Percentiles rank a stretch among this genome's conserved stretches.
These are phyloP conservation scores for Diadromus collaris DNA, from an alignment of 2,888 invertebrate genomes.

Conservation along the genomic window DNA sequence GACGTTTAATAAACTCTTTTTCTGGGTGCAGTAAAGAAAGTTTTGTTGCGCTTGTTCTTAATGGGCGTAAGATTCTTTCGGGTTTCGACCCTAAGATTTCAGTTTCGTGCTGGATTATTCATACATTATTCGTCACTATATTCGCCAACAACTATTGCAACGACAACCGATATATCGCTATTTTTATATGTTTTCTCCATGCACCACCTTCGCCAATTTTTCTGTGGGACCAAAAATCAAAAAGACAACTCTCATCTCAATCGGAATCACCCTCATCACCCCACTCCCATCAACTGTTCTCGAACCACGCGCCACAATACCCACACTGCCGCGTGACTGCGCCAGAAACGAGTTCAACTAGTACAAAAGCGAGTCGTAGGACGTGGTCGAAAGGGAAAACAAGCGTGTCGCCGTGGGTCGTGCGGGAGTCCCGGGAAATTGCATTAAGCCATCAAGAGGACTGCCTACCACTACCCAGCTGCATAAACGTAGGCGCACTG, in stretches of 20 bases:
- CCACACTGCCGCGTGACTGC: not conserved
- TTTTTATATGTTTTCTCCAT: too few species aligned
- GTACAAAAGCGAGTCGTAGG: slow-evolving; percentile 43
- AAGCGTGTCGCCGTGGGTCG: slow-evolving; percentile 42
- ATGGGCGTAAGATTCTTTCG: too few species aligned
- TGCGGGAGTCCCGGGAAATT: slow-evolving; percentile 48
- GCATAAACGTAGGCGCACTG: slow-evolving; percentile 17
- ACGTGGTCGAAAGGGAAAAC: slow-evolving; percentile 59
- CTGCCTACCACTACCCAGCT: slow-evolving; percentile 2
- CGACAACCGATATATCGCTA: too few species aligned
- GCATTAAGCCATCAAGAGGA: not conserved
- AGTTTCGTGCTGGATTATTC: too few species aligned
- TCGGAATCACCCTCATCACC: not conserved
- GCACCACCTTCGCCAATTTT: not conserved
- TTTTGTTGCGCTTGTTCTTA: too few species aligned
- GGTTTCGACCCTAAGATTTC: too few species aligned
- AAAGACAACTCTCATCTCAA: not conserved
- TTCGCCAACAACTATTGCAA: too few species aligned
- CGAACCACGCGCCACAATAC: not conserved
- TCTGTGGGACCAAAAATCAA: not conserved
- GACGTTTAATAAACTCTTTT: too few species aligned
- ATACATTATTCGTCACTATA: too few species aligned
- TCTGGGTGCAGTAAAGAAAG: too few species aligned
- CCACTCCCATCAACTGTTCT: not conserved
- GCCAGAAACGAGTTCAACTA: slow-evolving; percentile 4